Conservation (phyloP, 2,888 invertebrate genomes). For the Caenorhabditis uteleia region DNA sequence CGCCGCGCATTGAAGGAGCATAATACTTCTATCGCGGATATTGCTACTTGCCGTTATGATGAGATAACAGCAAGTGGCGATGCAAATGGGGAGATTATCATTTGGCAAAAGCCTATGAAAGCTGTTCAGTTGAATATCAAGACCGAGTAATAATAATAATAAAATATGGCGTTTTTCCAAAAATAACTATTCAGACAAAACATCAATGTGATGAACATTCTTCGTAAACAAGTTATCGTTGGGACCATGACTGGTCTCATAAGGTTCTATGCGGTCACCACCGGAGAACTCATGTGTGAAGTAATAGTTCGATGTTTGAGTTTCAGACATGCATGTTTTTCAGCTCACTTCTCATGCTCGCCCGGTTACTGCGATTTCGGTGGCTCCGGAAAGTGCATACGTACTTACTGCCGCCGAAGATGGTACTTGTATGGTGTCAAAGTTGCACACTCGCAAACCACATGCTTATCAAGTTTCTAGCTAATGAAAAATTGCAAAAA, state of each 20-base stretch:
- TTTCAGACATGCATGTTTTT: not conserved
- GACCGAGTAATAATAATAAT: slow-evolving; percentile 44
- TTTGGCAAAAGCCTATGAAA: slow-evolving; percentile 63
- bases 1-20: slow-evolving; percentile 50
- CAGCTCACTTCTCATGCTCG: slow-evolving; percentile 54
- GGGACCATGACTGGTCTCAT: slow-evolving; percentile 55
- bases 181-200: slow-evolving; percentile 25
- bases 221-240: slow-evolving; percentile 62
- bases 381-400: slow-evolving; percentile 69
- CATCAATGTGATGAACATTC: slow-evolving; percentile 58
- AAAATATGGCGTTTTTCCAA: not conserved
- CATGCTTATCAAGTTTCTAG: slow-evolving; percentile 61
- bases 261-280: slow-evolving; percentile 37
- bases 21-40: slow-evolving; percentile 53
- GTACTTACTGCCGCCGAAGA: slow-evolving; percentile 63
- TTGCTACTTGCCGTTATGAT: slow-evolving; percentile 66
- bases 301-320: slow-evolving; percentile 3
- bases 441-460: slow-evolving; percentile 67
- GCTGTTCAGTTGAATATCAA: slow-evolving; percentile 47
- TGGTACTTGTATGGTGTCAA: slow-evolving; percentile 59
- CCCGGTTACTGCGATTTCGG: slow-evolving; percentile 59
- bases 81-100: slow-evolving; percentile 52
- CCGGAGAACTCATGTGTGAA: slow-evolving; percentile 58
- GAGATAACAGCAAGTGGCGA: slow-evolving; percentile 62
- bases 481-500: not conserved